Evolutionary conservation across 2,888 invertebrate genomes (phyloP).

Genomic region (Synanthedon tipuliformis): DNA sequence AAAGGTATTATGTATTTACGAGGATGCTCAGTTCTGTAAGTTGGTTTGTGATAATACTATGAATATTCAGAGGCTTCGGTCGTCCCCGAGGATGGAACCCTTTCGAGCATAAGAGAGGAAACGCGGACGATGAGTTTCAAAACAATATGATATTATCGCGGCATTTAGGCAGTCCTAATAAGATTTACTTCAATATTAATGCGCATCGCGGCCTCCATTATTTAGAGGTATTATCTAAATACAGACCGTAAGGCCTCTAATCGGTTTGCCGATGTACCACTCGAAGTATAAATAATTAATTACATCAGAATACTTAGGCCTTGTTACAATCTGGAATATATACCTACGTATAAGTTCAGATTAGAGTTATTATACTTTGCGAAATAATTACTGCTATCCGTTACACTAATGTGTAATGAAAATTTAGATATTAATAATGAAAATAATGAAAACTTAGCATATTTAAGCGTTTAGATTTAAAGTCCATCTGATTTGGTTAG

Average conservation of each 20-base stretch:
- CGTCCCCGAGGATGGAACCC: slow-evolving; percentile 61
- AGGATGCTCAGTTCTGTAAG: slow-evolving; percentile 51
- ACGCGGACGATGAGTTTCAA: slow-evolving; percentile 61
- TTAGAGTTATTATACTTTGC: too few species aligned
- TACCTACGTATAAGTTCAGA: too few species aligned
- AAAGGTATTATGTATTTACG: slow-evolving; percentile 50
- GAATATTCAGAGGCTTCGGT: slow-evolving; percentile 58
- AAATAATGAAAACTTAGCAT: too few species aligned
- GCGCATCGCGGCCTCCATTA: slow-evolving; percentile 65
- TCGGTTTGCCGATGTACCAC: slow-evolving; percentile 1
- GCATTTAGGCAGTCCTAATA: slow-evolving; percentile 66
- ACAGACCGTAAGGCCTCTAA: slow-evolving; percentile 16
- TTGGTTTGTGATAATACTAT: slow-evolving; percentile 62
- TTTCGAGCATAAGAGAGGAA: slow-evolving; percentile 63
- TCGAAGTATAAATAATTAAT: too few species aligned
- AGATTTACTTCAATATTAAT: slow-evolving; percentile 69
- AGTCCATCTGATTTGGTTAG: too few species aligned
- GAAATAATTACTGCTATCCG: too few species aligned
- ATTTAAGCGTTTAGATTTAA: too few species aligned
- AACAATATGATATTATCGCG: slow-evolving; percentile 69
- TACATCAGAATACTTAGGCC: too few species aligned
- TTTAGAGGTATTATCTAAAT: slow-evolving; percentile 59
- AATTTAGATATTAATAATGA: too few species aligned
- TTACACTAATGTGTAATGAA: too few species aligned
- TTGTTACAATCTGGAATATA: too few species aligned